A percentile compares a stretch with the other conserved stretches of the same genome.
Conservation (phyloP, 2,797 vertebrate species). For the Acanthiza pusilla region DNA sequence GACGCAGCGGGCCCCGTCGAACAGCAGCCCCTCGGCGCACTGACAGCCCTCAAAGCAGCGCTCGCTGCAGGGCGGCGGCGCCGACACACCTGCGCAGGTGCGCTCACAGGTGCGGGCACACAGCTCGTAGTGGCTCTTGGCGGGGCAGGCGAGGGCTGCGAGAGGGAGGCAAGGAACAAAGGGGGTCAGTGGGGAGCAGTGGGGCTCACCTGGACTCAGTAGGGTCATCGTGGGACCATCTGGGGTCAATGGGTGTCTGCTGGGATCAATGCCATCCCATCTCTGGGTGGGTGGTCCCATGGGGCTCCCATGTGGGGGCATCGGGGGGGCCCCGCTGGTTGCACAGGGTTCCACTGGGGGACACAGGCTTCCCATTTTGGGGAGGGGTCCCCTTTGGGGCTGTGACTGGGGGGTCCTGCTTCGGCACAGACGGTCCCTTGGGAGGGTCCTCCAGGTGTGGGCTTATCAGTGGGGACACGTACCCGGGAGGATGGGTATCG, state of each 20-base stretch:
- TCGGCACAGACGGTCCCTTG: too few relatives aligned
- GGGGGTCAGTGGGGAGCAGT: neutral
- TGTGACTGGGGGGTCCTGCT: neutral
- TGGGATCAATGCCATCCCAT: neutral
- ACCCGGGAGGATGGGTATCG: too few relatives aligned
- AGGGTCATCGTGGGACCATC: neutral
- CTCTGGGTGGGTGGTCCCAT: neutral
- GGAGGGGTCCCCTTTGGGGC: neutral
- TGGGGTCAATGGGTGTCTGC: neutral
- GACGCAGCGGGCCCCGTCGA: neutral
- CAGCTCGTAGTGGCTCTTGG: conserved; percentile 77
- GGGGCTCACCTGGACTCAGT: too few relatives aligned
- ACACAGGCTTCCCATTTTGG: neutral
- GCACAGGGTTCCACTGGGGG: neutral
- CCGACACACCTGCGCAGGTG: conserved; percentile 34
- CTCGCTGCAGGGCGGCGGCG: neutral
- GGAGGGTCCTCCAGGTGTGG: neutral
- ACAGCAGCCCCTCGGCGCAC: neutral
- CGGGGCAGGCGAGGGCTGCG: conserved; percentile 73
- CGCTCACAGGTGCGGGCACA: conserved; percentile 73
- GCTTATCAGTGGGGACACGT: neutral
- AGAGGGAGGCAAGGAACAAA: neutral
- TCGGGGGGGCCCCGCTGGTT: accelerated
- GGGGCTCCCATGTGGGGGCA: neutral
- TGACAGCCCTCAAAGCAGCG: neutral